Evolutionary conservation across 2,888 invertebrate genomes (phyloP), one percentile per base, ranked within the genome.

Genomic region (Biston betularia): DNA sequence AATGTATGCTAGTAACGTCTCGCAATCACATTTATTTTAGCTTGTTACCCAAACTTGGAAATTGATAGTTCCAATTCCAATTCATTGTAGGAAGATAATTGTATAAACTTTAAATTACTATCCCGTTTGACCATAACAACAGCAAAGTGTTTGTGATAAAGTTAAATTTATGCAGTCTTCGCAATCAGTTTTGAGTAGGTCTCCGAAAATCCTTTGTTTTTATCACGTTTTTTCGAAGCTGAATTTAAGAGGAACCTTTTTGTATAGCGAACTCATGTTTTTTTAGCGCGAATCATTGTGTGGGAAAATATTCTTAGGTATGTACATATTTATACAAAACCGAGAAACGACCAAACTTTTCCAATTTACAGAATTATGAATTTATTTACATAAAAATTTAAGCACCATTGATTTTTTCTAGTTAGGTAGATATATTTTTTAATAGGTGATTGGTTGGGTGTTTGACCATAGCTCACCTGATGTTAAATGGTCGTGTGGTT

Each of bases 161-260:
- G 45, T 45, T 12, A 35, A 38, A 62, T 48, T 62, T 53, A 34
- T 44, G 57, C 57, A 45, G 48, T 49, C 42, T 56, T 52, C n/a
- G 24, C 60, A 50, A 65, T 62, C 58, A 57, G 46, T 62, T 68
- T 63, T 45, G 48, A 66, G 67, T 44, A 49, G 67, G 63, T 68
- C 63, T 59, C 40, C n/a, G 42, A 46, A 59, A 68, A 68, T 63
- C 67, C 9, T 68, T 68, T 68, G 63, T 68, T 63, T 59, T 63
- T 56, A 63, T 59, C 63, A 68, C 67, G 63, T 54, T 24, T 66
- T 66, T 54, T n/a, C 50, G 24, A 15, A 6, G 42, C 34, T 10
- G 40, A 52, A 40, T 49, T 59, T 5, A 33, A 44, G 34, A 24
- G 34, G 42, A 57, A 14, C 56, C 46, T 56, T 46, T 61, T 55